These are phyloP conservation scores for Nerophis ophidion DNA, from an alignment of 2,113 vertebrate species.

Conservation along the genomic window DNA sequence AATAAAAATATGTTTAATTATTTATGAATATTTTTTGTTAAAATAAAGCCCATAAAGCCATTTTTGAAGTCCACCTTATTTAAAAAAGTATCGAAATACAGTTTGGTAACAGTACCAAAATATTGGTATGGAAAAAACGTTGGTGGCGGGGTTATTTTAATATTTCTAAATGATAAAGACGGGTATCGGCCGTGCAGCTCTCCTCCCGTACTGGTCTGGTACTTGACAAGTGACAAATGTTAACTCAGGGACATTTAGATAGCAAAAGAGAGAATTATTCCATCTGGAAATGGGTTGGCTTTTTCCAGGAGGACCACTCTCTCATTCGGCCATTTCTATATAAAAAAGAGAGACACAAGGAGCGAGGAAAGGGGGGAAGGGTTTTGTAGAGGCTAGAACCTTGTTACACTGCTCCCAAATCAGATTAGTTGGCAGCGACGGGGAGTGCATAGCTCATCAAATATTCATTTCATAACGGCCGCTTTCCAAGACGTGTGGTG, in stretches of 20 bases:
- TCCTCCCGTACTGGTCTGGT: conserved; percentile 5
- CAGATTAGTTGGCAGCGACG: conserved; percentile 72
- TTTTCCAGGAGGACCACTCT: conserved; percentile 72
- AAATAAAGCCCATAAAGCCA: no score
- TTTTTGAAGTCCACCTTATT: no score
- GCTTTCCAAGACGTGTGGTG: conserved; percentile 61
- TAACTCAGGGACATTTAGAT: conserved; percentile 72
- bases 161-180: no score
- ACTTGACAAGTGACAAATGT: conserved; percentile 75
- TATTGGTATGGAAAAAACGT: no score
- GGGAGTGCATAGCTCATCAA: conserved; percentile 73
- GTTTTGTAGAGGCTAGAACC: conserved; percentile 65
- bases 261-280: conserved; percentile 69
- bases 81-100: no score
- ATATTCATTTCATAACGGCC: conserved; percentile 75
- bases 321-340: conserved; percentile 68
- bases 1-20: no score
- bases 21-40: no score
- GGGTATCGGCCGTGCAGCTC: no score
- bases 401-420: conserved; percentile 73
- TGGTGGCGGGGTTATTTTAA: no score
- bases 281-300: conserved; percentile 65
- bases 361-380: conserved; percentile 15
- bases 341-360: no score
- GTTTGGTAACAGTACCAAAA: no score